A percentile compares a stretch with the other conserved stretches of the same genome.
Evolutionary conservation across 2,888 invertebrate species (phyloP).

Genomic region (Capitulum mitella): DNA sequence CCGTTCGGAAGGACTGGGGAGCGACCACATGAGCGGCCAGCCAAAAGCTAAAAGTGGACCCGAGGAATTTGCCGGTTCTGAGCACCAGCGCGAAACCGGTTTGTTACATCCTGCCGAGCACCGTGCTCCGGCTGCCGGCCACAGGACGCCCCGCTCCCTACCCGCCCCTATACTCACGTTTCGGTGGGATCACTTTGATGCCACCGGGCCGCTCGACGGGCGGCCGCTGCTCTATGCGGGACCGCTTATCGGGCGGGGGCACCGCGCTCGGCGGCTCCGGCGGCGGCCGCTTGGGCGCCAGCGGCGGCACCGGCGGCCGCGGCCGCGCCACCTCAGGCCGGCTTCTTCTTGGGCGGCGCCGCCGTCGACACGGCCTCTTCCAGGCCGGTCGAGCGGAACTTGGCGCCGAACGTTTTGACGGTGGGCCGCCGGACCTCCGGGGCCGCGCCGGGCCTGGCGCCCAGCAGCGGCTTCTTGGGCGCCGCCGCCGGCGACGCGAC

Average conservation of each 20-base stretch:
- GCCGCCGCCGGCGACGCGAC: too few species aligned
- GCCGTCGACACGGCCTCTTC: constrained; percentile 55
- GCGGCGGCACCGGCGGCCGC: neutral
- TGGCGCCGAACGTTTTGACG: constrained; percentile 83
- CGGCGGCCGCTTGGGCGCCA: neutral
- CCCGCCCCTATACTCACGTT: constrained; percentile 19
- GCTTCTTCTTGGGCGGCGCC: constrained; percentile 12
- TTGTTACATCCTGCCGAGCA: too few species aligned
- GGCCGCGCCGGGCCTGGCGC: constrained; percentile 47
- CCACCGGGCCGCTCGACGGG: constrained; percentile 16
- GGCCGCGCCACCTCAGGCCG: neutral
- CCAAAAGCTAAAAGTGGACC: too few species aligned
- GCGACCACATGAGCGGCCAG: too few species aligned
- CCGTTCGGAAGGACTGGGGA: too few species aligned
- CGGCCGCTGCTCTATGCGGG: constrained; percentile 10
- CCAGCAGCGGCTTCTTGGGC: neutral
- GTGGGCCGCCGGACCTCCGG: constrained; percentile 67
- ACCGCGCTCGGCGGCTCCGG: neutral
- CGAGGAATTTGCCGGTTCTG: too few species aligned
- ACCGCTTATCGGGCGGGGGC: neutral
- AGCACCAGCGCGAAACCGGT: too few species aligned
- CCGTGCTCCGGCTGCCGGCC: neutral
- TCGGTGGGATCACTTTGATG: constrained; percentile 22
- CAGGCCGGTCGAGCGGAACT: constrained; percentile 82
- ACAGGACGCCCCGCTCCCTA: neutral